Evolutionary conservation across 2,113 vertebrate species (phyloP), one percentile per base, ranked within the genome.

Genomic region (Smithornis capensis): DNA sequence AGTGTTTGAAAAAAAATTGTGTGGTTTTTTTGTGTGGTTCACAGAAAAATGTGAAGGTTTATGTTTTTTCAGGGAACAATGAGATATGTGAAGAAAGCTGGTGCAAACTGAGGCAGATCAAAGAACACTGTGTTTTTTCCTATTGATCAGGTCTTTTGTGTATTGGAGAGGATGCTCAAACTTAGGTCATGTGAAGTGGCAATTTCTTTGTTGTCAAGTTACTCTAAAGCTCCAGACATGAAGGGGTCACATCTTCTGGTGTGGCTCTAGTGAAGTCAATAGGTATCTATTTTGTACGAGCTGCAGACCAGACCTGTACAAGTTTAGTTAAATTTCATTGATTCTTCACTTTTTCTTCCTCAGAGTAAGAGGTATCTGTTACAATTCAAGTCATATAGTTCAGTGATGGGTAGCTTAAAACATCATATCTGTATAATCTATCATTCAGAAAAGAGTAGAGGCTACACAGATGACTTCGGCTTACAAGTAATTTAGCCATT

Each of bases 401-500:
- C 14, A 71, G 50, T 87, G 59, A 80, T n/a, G 45, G 40, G 15
- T 87, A 71, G 9, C 33, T 60, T 63, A 38, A 83, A 87, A 89
- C 9, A 18, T n/a, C 59, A 78, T 89, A 77, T 94, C 52, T 78
- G 28, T 62, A 35, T 62, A 69, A 88, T 74, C 52, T 65, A 8
- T 65, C 40, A 77, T 64, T 89, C n/a, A 89, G 42, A 68, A 71
- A 77, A 38, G 42, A 80, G 24, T 38, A 56, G 55, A 87, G 19
- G 18, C 27, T 84, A 38, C 42, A 57, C 24, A 79, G 44, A 37
- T 62, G 7, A 35, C 19, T 87, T 78, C 47, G 12, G 8, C 87
- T 95, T 77, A 83, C 35, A 83, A 93, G 50, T 65, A 91, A 90
- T 27, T 92, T 76, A 78, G 16, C n/a, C 38, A 29, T 52, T 95